Evolutionary conservation across 2,888 invertebrate species (phyloP), one percentile per base, ranked within the genome.

Genomic region (Ophioninae sp.): DNA sequence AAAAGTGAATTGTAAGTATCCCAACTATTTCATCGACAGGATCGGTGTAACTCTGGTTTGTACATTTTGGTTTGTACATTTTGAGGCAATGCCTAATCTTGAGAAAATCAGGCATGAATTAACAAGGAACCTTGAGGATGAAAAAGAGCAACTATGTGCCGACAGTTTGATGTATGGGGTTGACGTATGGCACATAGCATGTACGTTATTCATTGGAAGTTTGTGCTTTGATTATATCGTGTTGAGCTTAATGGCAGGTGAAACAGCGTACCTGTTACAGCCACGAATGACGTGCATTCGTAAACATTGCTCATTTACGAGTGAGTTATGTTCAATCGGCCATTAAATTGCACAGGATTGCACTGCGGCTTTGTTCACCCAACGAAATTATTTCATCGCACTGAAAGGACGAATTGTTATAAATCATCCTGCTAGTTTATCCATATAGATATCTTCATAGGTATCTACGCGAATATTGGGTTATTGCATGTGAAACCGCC

Each of bases 271-370:
- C 64, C 63, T 56, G 61, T 65, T 67, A 59, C 41, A n/a, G 7
- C 68, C 44, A 59, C 71, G 44, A 58, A 81, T 71, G 37, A 68
- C 65, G 37, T 30, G 9, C 10, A 56, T 51, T 72, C 61, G 58
- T 37, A 79, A 82, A 82, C 74, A 79, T 74, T 37, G 64, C 3
- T 10, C 39, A 37, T 79, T 79, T 78, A 82, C 78, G 82, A 78
- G 23, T 73, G 68, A 68, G 69, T 56, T 74, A 58, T 64, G 69
- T 22, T 22, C 39, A 68, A 56, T 67, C 13, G 23, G 68, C 30
- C 63, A 73, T 78, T 73, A 63, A 79, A 82, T 82, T 78, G 64
- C 58, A 74, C 37, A 59, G 67, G 41, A 30, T 20, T 13, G 44
- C 37, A 10, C 67, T 41, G n/a, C 39, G 41, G 67, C 68, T 72